A percentile compares a stretch with the other conserved stretches of the same genome.
Evolutionary conservation across 2,888 invertebrate genomes (phyloP).

Genomic region (Ophioninae sp.): DNA sequence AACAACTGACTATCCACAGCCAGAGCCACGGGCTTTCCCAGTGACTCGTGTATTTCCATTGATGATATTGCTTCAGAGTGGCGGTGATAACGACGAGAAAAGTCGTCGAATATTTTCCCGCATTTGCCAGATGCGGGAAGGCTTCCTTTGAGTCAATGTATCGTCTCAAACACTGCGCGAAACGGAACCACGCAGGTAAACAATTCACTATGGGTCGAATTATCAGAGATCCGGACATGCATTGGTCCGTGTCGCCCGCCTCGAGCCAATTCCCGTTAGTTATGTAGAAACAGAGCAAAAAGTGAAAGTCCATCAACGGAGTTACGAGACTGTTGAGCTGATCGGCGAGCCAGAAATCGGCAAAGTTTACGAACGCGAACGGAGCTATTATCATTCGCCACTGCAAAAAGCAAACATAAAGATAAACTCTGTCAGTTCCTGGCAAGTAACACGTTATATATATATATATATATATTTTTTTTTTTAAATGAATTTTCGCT

Average conservation of each 20-base stretch:
- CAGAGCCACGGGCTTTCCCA: conserved; percentile 93
- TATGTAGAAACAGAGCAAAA: conserved; percentile 94
- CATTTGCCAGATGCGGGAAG: conserved; percentile 98
- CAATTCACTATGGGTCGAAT: conserved; percentile 93
- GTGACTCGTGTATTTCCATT: conserved; percentile 83
- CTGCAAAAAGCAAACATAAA: conserved; percentile 81
- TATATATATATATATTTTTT: neutral
- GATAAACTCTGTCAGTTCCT: neutral
- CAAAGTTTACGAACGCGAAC: conserved; percentile 96
- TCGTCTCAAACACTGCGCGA: conserved; percentile 97
- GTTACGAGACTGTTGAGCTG: conserved; percentile 96
- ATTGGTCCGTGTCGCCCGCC: conserved; percentile 85
- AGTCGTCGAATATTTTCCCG: conserved; percentile 98
- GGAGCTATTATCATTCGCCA: conserved; percentile 94
- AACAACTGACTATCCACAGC: conserved; percentile 92
- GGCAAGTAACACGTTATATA: neutral
- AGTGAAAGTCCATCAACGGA: conserved; percentile 96
- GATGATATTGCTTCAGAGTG: conserved; percentile 86
- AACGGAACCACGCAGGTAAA: conserved; percentile 98
- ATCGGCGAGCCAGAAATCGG: conserved; percentile 99
- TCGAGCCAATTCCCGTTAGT: conserved; percentile 89
- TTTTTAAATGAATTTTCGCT: neutral
- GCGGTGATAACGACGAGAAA: conserved; percentile 96
- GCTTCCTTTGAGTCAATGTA: conserved; percentile 96
- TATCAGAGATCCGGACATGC: conserved; percentile 87